These are phyloP conservation scores for Noctua janthina DNA, from an alignment of 2,888 invertebrate genomes.

Conservation along the genomic window DNA sequence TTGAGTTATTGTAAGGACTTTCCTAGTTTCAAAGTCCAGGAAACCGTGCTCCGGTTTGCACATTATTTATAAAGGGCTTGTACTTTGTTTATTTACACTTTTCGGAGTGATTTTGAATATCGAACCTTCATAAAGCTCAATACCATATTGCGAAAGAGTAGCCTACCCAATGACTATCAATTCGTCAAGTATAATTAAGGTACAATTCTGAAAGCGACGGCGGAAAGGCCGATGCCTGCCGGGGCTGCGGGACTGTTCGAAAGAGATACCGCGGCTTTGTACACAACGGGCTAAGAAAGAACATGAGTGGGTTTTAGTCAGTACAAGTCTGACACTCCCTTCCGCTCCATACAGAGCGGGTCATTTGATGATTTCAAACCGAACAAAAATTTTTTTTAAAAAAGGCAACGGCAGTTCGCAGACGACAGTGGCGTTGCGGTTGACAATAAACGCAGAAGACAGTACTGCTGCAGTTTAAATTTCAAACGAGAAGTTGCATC, in stretches of 20 bases:
- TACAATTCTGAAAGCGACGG: not conserved
- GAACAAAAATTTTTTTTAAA: too few species aligned
- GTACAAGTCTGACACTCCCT: too few species aligned
- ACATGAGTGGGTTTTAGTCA: too few species aligned
- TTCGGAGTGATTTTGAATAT: not conserved
- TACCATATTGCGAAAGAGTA: not conserved
- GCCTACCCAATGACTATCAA: not conserved
- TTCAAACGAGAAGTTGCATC: not conserved
- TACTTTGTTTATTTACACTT: not conserved
- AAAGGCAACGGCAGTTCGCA: too few species aligned
- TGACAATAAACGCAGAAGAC: not conserved
- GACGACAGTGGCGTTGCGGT: too few species aligned
- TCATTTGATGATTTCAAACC: too few species aligned
- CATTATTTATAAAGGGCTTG: not conserved
- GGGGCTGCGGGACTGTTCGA: too few species aligned
- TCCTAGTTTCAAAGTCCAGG: constrained; percentile 23
- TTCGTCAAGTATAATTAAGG: not conserved
- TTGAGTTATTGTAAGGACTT: constrained; percentile 18
- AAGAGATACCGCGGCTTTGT: too few species aligned
- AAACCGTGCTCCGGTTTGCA: not conserved
- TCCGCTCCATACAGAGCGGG: too few species aligned
- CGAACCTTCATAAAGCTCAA: not conserved
- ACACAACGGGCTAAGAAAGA: too few species aligned
- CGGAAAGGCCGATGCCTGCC: too few species aligned
- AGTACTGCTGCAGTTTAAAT: not conserved